Percentiles rank a stretch among this genome's conserved stretches.
These are phyloP conservation scores for Podocnemis expansa DNA, from an alignment of 2,113 vertebrate species.

Conservation along the genomic window DNA sequence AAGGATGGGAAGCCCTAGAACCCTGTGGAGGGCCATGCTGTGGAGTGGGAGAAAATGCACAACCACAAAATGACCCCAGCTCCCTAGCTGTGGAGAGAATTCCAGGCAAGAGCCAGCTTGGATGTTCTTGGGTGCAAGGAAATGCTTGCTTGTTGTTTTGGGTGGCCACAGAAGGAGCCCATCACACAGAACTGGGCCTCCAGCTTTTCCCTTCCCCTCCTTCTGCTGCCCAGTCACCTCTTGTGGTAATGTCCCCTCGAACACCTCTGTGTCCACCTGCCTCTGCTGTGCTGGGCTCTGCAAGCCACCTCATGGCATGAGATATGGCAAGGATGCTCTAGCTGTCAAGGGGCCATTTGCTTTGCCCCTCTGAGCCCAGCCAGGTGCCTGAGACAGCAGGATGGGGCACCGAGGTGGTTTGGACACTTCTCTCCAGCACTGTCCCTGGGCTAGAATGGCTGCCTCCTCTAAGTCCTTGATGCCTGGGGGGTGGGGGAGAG, in stretches of 20 bases:
- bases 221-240: not conserved
- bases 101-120: not conserved
- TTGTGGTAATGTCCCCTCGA: not conserved
- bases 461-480: fast-evolving
- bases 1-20: not conserved
- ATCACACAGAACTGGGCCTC: not conserved
- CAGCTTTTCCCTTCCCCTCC: too few species aligned
- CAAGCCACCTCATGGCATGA: too few species aligned
- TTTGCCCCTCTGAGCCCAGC: not conserved
- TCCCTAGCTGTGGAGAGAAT: not conserved
- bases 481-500: too few species aligned
- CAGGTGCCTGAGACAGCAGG: not conserved
- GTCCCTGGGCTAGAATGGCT: not conserved
- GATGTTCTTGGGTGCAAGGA: not conserved
- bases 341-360: not conserved
- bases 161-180: not conserved
- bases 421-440: not conserved
- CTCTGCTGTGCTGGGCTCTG: not conserved
- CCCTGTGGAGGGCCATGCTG: too few species aligned
- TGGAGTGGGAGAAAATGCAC: not conserved
- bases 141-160: too few species aligned
- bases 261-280: not conserved
- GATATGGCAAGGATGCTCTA: not conserved
- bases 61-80: not conserved
- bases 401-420: not conserved